phyloP scores from a whole-genome alignment of 92 coral and sea anemone species.

The Siderastrea radians region DNA sequence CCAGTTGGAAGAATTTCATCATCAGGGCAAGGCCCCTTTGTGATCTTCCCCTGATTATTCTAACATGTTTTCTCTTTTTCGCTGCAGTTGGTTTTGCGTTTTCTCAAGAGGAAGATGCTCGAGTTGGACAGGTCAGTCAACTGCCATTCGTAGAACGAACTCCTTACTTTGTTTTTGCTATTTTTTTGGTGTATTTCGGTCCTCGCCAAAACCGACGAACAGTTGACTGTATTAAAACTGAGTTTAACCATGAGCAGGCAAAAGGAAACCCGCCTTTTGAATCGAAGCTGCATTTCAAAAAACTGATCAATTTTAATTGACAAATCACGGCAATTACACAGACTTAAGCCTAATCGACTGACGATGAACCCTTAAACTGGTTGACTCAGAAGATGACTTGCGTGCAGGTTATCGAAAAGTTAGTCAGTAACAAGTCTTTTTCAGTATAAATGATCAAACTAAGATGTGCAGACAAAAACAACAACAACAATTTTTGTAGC shows the following conservation, averaged over 20 bases:
- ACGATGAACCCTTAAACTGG: too few species aligned
- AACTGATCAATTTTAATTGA: too few species aligned
- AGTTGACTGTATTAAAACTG: too few species aligned
- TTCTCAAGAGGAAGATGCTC: conserved; percentile 98
- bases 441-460: too few species aligned
- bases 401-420: background rate
- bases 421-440: background rate
- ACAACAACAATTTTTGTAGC: background rate
- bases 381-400: background rate
- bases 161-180: background rate
- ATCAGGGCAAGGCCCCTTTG: background rate
- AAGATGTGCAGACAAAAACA: too few species aligned
- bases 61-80: background rate
- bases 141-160: background rate
- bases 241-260: too few species aligned
- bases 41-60: background rate
- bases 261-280: too few species aligned
- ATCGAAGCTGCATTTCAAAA: too few species aligned
- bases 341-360: too few species aligned
- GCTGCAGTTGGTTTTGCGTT: conserved; percentile 95
- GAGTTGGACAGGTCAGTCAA: conserved; percentile 87
- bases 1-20: background rate
- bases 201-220: too few species aligned
- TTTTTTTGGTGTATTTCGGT: background rate
- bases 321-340: too few species aligned